Percentiles rank a stretch among this genome's conserved stretches.
Evolutionary conservation across 2,797 vertebrate species (phyloP).

Genomic region (Trachops cirrhosus): DNA sequence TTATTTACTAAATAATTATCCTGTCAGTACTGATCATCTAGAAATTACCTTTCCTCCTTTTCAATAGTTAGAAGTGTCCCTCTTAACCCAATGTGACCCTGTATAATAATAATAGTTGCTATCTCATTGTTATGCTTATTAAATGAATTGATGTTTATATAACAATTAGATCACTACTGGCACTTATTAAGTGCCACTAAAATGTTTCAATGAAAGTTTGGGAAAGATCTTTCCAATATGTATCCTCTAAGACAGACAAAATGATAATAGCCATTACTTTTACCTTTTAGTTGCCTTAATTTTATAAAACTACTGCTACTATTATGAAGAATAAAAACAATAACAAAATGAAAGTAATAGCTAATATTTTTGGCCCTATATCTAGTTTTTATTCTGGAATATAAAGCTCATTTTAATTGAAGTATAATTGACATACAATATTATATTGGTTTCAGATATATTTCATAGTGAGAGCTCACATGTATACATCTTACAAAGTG

Average conservation of each 20-base stretch:
- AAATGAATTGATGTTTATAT: neutral
- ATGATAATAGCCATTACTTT: neutral
- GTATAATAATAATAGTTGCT: neutral
- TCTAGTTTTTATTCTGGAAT: no score
- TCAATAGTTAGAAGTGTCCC: neutral
- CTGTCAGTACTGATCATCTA: neutral
- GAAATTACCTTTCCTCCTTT: neutral
- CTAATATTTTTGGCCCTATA: neutral
- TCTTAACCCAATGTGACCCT: neutral
- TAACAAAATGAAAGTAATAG: neutral
- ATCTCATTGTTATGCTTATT: neutral
- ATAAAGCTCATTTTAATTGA: no score
- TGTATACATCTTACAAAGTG: no score
- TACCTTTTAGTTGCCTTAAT: neutral
- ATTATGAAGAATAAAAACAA: neutral
- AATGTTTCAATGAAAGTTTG: neutral
- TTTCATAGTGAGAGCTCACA: no score
- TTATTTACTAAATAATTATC: neutral
- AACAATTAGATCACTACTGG: neutral
- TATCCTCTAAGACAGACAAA: neutral
- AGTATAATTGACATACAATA: no score
- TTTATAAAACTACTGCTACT: neutral
- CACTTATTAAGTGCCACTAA: neutral
- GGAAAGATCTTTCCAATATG: neutral
- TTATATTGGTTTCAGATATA: no score